phyloP scores from a whole-genome alignment of 2,888 invertebrate species.

The Drosophila anomalata region DNA sequence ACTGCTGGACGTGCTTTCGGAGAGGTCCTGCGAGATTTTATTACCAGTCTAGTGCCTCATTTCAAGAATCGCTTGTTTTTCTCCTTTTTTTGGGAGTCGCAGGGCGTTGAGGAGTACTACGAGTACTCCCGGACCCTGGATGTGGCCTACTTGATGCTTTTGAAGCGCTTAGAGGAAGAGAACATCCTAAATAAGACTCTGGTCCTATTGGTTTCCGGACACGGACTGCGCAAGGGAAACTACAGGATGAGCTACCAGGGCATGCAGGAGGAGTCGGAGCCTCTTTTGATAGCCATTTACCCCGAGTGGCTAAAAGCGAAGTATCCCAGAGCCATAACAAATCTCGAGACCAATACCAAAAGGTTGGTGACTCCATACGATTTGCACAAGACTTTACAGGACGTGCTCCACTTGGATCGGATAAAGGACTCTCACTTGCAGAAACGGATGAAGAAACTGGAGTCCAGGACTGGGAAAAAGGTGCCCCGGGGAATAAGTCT shows the following conservation, averaged over 20 bases:
- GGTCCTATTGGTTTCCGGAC: constrained; percentile 91
- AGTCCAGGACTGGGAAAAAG: background rate
- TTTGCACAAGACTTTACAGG: constrained; percentile 90
- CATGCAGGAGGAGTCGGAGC: constrained; percentile 92
- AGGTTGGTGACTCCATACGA: constrained; percentile 93
- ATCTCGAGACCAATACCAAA: constrained; percentile 87
- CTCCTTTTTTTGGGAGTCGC: constrained; percentile 56
- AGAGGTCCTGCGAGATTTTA: constrained; percentile 45
- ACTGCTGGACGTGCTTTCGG: constrained; percentile 35
- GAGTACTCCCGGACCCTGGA: constrained; percentile 43
- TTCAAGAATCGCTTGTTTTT: constrained; percentile 29
- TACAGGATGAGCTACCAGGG: constrained; percentile 92
- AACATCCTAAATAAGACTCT: constrained; percentile 87
- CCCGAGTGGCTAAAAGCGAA: constrained; percentile 88
- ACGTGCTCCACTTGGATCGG: constrained; percentile 86
- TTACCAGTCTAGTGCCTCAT: constrained; percentile 40
- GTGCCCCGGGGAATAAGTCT: constrained; percentile 88
- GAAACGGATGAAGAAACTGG: constrained; percentile 74
- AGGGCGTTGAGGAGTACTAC: constrained; percentile 54
- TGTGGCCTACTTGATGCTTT: constrained; percentile 29
- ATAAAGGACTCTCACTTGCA: constrained; percentile 83
- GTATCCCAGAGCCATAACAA: constrained; percentile 87
- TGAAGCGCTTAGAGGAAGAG: constrained; percentile 62
- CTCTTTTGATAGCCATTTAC: constrained; percentile 89
- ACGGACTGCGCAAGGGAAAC: constrained; percentile 93